Evolutionary conservation across 2,113 vertebrate species (phyloP), one percentile per base, ranked within the genome.

Genomic region (Rhinogobius similis): DNA sequence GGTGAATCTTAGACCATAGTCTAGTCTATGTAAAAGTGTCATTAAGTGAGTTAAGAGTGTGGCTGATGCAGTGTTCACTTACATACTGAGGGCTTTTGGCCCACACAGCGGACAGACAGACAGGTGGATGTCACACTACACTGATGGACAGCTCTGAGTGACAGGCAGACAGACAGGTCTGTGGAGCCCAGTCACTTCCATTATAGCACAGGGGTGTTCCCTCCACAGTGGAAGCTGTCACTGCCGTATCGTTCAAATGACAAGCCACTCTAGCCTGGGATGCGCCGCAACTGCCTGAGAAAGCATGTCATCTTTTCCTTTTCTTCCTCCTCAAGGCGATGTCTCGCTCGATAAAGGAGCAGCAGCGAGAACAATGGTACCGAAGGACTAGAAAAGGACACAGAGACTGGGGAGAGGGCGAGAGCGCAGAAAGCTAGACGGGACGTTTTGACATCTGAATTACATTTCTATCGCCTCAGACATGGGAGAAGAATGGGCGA

Each of bases 361-460:
- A 90, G 91, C 89, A 75, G 70, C 38, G 67, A 82, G 89, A 93
- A 94, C 92, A 94, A 94, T 92, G 69, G 88, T 81, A 91, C 90
- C 90, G 88, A 92, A 89, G 88, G 87, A 89, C 86, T 72, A 87
- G 88, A 91, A 90, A 86, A 88, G 90, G 90, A 91, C 88, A 75
- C 86, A 90, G 81, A 83, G 72, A 87, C 68, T 86, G 73, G 89
- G 86, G 86, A 87, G 84, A 87, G 84, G 84, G 88, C 77, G 85
- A 84, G 84, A 82, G 85, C 58, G 76, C 81, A 79, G 82, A 85
- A 71, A 77, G 86, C 77, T 82, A 91, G 83, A 88, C 69, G 86
- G 88, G 90, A 87, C 89, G 90, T 90, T 85, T 90, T 94, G 93
- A 94, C 93, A 93, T 93, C 91, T 93, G 92, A 93, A 93, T 94